Base-by-base conservation (phyloP, 2,888 invertebrate species). In the Aspidapion aeneum region DNA sequence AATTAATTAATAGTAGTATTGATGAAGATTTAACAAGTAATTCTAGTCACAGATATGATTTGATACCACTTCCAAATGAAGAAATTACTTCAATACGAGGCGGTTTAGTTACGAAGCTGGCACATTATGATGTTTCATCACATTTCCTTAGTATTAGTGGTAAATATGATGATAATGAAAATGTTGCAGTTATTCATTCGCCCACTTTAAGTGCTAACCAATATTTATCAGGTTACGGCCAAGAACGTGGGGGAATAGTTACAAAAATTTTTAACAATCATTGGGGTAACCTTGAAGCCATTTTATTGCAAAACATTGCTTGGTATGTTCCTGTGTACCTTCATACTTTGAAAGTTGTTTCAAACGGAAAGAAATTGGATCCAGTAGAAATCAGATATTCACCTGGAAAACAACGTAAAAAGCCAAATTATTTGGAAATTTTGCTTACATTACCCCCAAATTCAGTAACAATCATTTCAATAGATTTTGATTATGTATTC, bases 401-500 rank as follows among this genome's bases (percentile, higher is more conserved):
- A 61, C 97, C 97, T 9, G 96, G 96, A 0, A 86, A 88, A 71
- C 94, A 94, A 76, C 85, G 97, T 50, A 85, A 87, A 72, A 86
- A 89, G 61, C 91, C 96, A 0, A 93, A 96, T 76, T 93, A 95
- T 74, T 81, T 99, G 60, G 98, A 99, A 79, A 80, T 95, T 20
- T 85, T 91, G 1, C 81, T 98, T 54, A 85, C 84, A 94, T 79
- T 98, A 63, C 94, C 96, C 7, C 85, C 94, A 0, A 86, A 87
- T 68, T 91, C 94, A 0, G 86, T 88, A 3, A 92, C 93, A 0
- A 87, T 90, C 67, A 85, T 98, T 58, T 90, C 90, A 7, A 87
- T 96, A 68, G 91, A 96, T 75, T 95, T 98, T 81, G 96, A 97
- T 78, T 93, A 94, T 80, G 90, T 94, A n/a, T 94, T 98, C 76